A percentile compares a stretch with the other conserved stretches of the same genome.
phyloP scores from a whole-genome alignment of 2,797 vertebrate species.

The Podarcis siculus region DNA sequence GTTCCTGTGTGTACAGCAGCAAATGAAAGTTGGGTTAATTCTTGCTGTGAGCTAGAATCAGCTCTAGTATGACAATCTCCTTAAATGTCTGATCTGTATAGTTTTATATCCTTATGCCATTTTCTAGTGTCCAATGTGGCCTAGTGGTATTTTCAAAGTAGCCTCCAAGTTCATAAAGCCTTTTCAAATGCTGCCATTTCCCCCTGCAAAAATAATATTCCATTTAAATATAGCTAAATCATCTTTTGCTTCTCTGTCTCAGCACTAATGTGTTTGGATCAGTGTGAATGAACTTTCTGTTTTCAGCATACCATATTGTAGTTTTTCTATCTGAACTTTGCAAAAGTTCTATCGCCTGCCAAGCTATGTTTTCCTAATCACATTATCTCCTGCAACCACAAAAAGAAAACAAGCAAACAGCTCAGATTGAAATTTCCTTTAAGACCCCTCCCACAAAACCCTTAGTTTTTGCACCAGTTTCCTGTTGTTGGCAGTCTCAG shows the following conservation, averaged over 20 bases:
- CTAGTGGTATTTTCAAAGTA: constrained; percentile 23
- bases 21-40: background rate
- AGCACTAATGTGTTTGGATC: constrained; percentile 9
- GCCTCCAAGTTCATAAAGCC: background rate
- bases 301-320: background rate
- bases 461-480: background rate
- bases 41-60: background rate
- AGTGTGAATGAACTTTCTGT: constrained; percentile 2
- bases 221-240: constrained; percentile 23
- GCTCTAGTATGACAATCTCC: background rate
- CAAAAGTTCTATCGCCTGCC: constrained; percentile 15
- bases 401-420: background rate
- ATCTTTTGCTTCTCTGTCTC: constrained; percentile 8
- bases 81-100: too few relatives aligned
- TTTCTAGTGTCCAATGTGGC: background rate
- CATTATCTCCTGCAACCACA: background rate
- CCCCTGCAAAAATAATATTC: background rate
- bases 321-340: constrained; percentile 25
- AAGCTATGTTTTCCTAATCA: background rate
- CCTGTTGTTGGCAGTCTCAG: background rate
- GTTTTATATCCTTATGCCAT: background rate
- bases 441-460: background rate
- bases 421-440: background rate
- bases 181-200: constrained; percentile 29
- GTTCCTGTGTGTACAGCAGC: background rate